A percentile compares a stretch with the other conserved stretches of the same genome.
These are phyloP conservation scores for Enteromius trimaculatus DNA, from an alignment of 2,797 vertebrate genomes.

Conservation along the genomic window DNA sequence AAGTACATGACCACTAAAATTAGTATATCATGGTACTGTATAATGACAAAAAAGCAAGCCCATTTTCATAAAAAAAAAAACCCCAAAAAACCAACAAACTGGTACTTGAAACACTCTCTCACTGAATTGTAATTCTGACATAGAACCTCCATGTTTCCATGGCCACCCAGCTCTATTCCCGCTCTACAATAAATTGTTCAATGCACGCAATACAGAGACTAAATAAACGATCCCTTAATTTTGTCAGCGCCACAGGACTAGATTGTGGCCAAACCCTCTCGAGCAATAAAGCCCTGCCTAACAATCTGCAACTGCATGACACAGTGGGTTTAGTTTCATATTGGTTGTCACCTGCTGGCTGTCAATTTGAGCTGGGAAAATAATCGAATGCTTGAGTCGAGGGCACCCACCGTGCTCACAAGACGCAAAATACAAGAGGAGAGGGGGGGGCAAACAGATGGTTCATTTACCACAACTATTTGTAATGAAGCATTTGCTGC, in stretches of 20 bases:
- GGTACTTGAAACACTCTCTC: constrained; percentile 30
- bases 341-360: constrained; percentile 62
- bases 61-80: constrained; percentile 20
- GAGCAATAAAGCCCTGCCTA: constrained; percentile 69
- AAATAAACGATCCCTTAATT: constrained; percentile 48
- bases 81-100: constrained; percentile 7
- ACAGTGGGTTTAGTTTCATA: constrained; percentile 60
- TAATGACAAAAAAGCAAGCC: neutral
- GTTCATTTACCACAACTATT: constrained; percentile 26
- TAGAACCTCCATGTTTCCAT: constrained; percentile 54
- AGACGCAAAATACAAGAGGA: neutral
- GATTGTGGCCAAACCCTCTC: constrained; percentile 56
- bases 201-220: constrained; percentile 38
- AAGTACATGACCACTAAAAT: constrained; percentile 23
- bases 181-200: constrained; percentile 37
- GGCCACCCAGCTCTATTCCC: constrained; percentile 44
- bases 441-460: neutral
- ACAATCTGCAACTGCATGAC: constrained; percentile 67
- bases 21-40: neutral
- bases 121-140: constrained; percentile 30
- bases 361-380: constrained; percentile 58
- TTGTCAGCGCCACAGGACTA: constrained; percentile 59
- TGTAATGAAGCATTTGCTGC: constrained; percentile 29
- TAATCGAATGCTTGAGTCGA: constrained; percentile 19
- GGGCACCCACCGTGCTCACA: neutral